Evolutionary conservation across 2,888 invertebrate species (phyloP), one percentile per base, ranked within the genome.

Genomic region (Agrotis segetum): DNA sequence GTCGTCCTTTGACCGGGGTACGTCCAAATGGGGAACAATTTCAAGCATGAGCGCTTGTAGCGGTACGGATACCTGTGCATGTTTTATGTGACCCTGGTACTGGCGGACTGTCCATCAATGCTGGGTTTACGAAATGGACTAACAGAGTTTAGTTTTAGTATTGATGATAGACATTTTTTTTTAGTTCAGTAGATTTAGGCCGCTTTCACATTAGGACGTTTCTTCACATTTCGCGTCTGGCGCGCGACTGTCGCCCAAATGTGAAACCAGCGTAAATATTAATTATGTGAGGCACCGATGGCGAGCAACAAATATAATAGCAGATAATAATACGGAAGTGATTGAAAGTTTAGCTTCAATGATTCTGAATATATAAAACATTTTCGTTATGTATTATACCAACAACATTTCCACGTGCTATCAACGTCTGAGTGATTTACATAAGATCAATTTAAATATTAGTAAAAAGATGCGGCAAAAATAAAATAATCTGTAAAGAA

Each of bases 21-120:
- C 21, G n/a, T 17, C 56, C 47, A 60, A 79, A 68, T 62, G 29
- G 46, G 44, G 29, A 66, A 85, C 88, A 87, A 90, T 88, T 89
- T 88, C 81, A 87, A 66, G 86, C 85, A 72, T 80, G 86, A 85
- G 74, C 82, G 87, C 77, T 56, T 68, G 71, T 62, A 68, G 63
- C 53, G 46, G 17, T 46, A 59, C 59, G 19, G 7, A 49, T 47
- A 64, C 64, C 61, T 76, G 34, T 29, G 11, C 11, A 16, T 59
- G 14, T 58, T 61, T 64, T 52, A 71, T 81, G 67, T 29, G 17
- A 16, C n/a, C 64, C 76, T 69, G 64, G 81, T 68, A 77, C 60
- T 14, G 7, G 4, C 19, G 7, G 9, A 3, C 21, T 56, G 24
- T 55, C 34, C 46, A 50, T 24, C 46, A 49, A 53, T 24, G 46